phyloP scores from a whole-genome alignment of 2,113 vertebrate genomes.

The Brachypteracias leptosomus region DNA sequence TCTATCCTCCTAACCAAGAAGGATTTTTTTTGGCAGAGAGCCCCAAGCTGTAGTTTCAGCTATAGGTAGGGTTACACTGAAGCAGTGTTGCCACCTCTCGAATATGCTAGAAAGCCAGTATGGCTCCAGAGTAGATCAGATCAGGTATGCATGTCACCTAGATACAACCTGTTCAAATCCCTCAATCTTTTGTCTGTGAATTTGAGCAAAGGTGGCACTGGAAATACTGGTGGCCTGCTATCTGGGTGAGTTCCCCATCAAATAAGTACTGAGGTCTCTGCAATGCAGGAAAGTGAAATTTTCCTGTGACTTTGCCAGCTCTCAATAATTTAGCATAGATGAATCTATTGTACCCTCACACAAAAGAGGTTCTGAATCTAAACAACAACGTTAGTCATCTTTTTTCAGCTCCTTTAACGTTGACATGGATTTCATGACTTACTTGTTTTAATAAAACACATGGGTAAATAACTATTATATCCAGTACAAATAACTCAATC shows the following conservation, averaged over 20 bases:
- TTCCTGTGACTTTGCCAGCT: background rate
- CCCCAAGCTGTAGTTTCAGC: background rate
- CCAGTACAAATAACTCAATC: conserved; percentile 15
- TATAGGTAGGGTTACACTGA: background rate
- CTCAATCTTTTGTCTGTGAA: background rate
- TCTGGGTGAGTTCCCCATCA: background rate
- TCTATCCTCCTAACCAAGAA: background rate
- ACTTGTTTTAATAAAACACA: background rate
- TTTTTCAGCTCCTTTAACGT: background rate
- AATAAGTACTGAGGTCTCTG: background rate
- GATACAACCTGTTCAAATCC: background rate
- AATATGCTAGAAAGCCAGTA: background rate
- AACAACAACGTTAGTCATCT: background rate
- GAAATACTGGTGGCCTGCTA: background rate
- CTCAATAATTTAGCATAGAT: background rate
- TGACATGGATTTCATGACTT: background rate
- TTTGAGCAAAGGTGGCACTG: background rate
- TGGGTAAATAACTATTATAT: background rate
- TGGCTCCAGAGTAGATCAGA: background rate
- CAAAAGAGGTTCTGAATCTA: background rate
- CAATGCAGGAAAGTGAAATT: background rate
- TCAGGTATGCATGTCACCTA: background rate
- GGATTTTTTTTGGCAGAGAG: background rate
- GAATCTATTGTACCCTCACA: background rate
- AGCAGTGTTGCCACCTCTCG: background rate